These are phyloP conservation scores for Orthosia incerta DNA, from an alignment of 2,888 invertebrate genomes.

Conservation along the genomic window DNA sequence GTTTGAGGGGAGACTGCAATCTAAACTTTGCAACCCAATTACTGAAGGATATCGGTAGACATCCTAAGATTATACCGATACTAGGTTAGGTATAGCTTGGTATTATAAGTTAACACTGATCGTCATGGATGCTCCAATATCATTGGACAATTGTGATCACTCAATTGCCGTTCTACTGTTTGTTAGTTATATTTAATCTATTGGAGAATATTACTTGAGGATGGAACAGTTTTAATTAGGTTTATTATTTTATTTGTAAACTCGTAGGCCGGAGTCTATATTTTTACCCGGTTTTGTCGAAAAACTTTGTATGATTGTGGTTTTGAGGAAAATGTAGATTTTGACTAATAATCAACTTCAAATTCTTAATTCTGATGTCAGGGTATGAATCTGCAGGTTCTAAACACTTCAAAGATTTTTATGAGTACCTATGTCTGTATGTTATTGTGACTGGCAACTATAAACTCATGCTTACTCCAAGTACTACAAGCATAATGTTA, in stretches of 20 bases:
- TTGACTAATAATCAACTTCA: too few relatives aligned
- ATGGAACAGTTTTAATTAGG: too few relatives aligned
- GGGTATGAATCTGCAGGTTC: too few relatives aligned
- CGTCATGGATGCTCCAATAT: background rate
- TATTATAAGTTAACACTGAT: background rate
- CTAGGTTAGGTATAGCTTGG: background rate
- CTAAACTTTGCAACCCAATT: constrained; percentile 25
- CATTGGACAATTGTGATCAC: background rate
- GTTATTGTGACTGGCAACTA: too few relatives aligned
- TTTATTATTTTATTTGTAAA: too few relatives aligned
- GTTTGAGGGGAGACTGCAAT: constrained; percentile 11
- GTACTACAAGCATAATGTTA: background rate
- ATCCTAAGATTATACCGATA: background rate
- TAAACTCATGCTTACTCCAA: background rate
- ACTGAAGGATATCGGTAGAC: constrained; percentile 1
- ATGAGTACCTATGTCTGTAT: too few relatives aligned
- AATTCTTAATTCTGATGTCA: too few relatives aligned
- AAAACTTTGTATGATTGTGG: too few relatives aligned
- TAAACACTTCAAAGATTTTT: too few relatives aligned
- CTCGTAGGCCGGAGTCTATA: too few relatives aligned
- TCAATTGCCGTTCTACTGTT: background rate
- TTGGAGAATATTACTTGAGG: background rate
- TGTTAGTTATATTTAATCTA: background rate
- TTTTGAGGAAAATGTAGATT: too few relatives aligned
- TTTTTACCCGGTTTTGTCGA: too few relatives aligned